Evolutionary conservation across 2,113 vertebrate species (phyloP), one percentile per base, ranked within the genome.

Genomic region (Larimichthys polyactis): DNA sequence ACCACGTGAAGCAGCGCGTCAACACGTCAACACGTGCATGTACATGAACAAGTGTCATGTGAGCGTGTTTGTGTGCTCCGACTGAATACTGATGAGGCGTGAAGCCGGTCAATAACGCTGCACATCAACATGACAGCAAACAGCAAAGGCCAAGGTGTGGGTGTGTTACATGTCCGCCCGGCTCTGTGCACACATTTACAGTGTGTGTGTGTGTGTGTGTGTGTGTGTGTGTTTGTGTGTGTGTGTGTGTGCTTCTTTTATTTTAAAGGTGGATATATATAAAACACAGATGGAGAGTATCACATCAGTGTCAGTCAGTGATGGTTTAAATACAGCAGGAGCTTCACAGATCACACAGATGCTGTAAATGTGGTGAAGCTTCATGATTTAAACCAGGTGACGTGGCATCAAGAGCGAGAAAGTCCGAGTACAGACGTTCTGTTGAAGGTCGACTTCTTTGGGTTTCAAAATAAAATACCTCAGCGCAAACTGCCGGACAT

Each of bases 21-120:
- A 22, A 58, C 22, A 68, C 24, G 46, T n/a, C 15, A 0, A 22
- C 20, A 54, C 69, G 20, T 20, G 36, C 46, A 32, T 54, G 5
- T 43, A 20, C 11, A 46, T 46, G 49, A 24, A 11, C 6, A 1
- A 5, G 57, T 32, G 71, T 54, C 19, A 27, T 11, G 48, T 9
- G 20, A 10, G 9, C 7, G 58, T 48, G 24, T 59, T 16, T 46
- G 40, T 29, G 15, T n/a, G 40, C 43, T 36, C 6, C 29, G 4
- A 11, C 48, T 52, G 65, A 75, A 74, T 70, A 17, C 70, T 40
- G 69, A 78, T 69, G 63, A 49, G 64, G 20, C 11, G 7, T 0
- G 17, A 51, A 46, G 49, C 48, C 12, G 49, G 19, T 78, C 60
- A n/a, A 24, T 15, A 71, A 77, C 2, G 17, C 40, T 32, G 16